Base-by-base conservation (phyloP, 1,140 invertebrate genomes). In the Penaeus indicus region DNA sequence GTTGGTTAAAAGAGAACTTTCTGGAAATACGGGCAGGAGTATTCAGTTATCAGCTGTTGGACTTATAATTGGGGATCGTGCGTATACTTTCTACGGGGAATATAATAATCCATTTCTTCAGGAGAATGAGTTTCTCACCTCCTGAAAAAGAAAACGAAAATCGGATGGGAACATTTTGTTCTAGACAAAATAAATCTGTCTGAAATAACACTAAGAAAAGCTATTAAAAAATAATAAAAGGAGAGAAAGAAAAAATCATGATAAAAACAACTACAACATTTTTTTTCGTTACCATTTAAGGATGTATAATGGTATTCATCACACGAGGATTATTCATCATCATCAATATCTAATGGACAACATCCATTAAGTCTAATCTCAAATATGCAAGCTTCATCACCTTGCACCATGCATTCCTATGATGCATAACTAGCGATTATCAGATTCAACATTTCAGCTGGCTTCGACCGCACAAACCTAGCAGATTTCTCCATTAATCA, bases 101-200 rank as follows among this genome's bases (percentile, higher is more conserved):
- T 64, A 64, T 83, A 42, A 64, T 83, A 42, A 32, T 22, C 81
- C 81, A 42, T 54, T 47, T 5, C 64, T 22, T 72, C 64, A 67
- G 64, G 42, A 72, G 63, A 72, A 72, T 47, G 67, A 22, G 64
- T 54, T 42, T 84, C 62, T 54, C 63, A 84, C 82, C 82, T 60
- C 82, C 82, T 84, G 82, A 60, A 84, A 84, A 84, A 84, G 82
- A 84, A 67, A 78, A 78, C n/a, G 38, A 84, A 67, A 84, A 67
- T 22, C 38, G 47, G 62, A 67, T 84, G 62, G 54, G 54, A 54
- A 54, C 54, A 54, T 54, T 54, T 54, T 54, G 54, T 11, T 54
- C 54, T 54, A 54, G 5, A 54, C 54, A 54, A 54, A 54, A 54
- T 11, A 82, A 61, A 22, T 62, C 54, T 82, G 42, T 19, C 80